A percentile compares a stretch with the other conserved stretches of the same genome.
These are phyloP conservation scores for Lithodes maja DNA, from an alignment of 2,888 invertebrate genomes.

Conservation along the genomic window DNA sequence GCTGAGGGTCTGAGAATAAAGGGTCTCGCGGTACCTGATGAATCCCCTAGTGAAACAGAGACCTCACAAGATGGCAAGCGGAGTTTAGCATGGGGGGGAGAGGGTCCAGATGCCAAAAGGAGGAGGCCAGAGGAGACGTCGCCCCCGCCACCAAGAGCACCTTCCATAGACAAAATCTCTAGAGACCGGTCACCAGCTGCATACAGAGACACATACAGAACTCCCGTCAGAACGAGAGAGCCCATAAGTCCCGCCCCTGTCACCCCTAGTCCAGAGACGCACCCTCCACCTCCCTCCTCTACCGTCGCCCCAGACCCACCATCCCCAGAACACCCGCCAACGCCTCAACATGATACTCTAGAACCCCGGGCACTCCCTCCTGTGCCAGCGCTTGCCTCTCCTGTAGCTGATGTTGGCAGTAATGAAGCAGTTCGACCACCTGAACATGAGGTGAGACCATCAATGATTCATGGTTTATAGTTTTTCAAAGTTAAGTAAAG, in stretches of 20 bases:
- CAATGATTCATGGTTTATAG: not conserved
- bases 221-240: constrained; percentile 34
- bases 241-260: constrained; percentile 21
- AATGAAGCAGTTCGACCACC: constrained; percentile 8
- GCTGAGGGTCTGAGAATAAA: constrained; percentile 69
- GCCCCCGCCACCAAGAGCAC: not conserved
- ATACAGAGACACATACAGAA: constrained; percentile 50
- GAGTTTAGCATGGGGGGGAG: constrained; percentile 41
- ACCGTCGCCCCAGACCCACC: constrained; percentile 30
- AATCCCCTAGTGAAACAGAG: constrained; percentile 51
- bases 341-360: not conserved
- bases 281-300: not conserved
- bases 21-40: constrained; percentile 68
- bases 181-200: constrained; percentile 37
- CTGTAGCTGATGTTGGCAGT: constrained; percentile 6
- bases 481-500: not conserved
- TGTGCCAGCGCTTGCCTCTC: not conserved
- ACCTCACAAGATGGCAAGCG: constrained; percentile 43
- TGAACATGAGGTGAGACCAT: constrained; percentile 21
- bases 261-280: constrained; percentile 52
- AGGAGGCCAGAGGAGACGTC: constrained; percentile 37
- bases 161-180: constrained; percentile 30
- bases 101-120: constrained; percentile 51
- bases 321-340: constrained; percentile 26
- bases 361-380: not conserved